Conservation (phyloP, 2,797 vertebrate genomes). For the Gouania willdenowi region DNA sequence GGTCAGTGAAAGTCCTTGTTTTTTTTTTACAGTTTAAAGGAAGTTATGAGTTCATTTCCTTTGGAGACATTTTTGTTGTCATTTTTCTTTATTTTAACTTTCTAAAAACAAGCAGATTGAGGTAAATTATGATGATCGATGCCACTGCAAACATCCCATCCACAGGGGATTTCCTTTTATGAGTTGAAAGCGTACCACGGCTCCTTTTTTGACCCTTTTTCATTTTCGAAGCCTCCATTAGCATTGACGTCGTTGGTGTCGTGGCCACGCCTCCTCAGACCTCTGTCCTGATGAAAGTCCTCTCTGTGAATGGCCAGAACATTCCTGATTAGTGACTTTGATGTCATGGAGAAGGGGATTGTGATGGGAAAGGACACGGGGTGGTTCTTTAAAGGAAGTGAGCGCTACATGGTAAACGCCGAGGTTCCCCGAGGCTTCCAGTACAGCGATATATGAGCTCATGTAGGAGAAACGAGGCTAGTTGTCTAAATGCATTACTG, state of each 20-base stretch:
- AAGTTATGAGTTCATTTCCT: no score
- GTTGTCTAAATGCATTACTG: constrained; percentile 55
- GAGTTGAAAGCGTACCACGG: constrained; percentile 52
- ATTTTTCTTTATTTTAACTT: no score
- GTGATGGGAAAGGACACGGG: no score
- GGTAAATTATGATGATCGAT: constrained; percentile 22
- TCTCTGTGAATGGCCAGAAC: no score
- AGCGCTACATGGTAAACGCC: constrained; percentile 24
- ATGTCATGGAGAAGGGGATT: no score
- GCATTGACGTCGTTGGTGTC: constrained; percentile 37
- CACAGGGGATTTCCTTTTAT: constrained; percentile 45
- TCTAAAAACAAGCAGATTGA: no score
- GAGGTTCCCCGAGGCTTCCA: constrained; percentile 23
- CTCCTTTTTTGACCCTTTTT: constrained; percentile 44
- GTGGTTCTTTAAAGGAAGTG: constrained; percentile 23
- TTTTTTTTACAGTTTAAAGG: no score
- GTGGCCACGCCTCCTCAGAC: constrained; percentile 1
- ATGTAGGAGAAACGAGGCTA: constrained; percentile 45
- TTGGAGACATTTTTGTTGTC: no score
- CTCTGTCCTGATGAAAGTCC: constrained; percentile 26
- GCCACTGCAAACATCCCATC: constrained; percentile 44
- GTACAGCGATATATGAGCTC: constrained; percentile 31
- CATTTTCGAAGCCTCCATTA: constrained; percentile 45
- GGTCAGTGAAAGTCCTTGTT: no score
- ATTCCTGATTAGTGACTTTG: no score